Conservation (phyloP, 2,888 invertebrate genomes). For the Drosophila longiperda region DNA sequence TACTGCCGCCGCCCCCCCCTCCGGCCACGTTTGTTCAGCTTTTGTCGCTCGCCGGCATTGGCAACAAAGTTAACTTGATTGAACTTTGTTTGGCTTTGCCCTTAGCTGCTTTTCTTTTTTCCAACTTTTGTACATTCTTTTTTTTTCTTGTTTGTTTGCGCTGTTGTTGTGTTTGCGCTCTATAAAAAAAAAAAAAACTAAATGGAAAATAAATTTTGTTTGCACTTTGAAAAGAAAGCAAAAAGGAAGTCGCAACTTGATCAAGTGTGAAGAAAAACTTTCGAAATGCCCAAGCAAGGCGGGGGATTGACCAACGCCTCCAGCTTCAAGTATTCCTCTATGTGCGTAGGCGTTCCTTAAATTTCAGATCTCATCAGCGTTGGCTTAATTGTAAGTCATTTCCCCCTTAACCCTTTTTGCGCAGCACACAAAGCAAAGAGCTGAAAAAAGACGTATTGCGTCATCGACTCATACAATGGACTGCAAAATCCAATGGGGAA, state of each 20-base stretch:
- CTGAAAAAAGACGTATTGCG: constrained; percentile 55
- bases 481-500: constrained; percentile 25
- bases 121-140: constrained; percentile 32
- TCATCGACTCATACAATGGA: constrained; percentile 57
- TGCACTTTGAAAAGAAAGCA: constrained; percentile 67
- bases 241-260: constrained; percentile 71
- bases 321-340: constrained; percentile 11
- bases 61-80: constrained; percentile 78
- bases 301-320: not conserved
- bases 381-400: constrained; percentile 63
- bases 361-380: constrained; percentile 3
- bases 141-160: constrained; percentile 19
- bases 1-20: constrained; percentile 5
- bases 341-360: not conserved
- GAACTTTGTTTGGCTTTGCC: constrained; percentile 78
- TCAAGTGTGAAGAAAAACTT: constrained; percentile 70
- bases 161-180: constrained; percentile 62
- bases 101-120: constrained; percentile 65
- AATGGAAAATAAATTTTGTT: constrained; percentile 79
- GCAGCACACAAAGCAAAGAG: not conserved
- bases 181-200: constrained; percentile 60
- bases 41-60: constrained; percentile 62
- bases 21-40: constrained; percentile 46
- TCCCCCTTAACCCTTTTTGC: constrained; percentile 57
- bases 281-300: constrained; percentile 24